Base-by-base conservation (phyloP, 1,140 invertebrate genomes). In the Achatina immaculata region DNA sequence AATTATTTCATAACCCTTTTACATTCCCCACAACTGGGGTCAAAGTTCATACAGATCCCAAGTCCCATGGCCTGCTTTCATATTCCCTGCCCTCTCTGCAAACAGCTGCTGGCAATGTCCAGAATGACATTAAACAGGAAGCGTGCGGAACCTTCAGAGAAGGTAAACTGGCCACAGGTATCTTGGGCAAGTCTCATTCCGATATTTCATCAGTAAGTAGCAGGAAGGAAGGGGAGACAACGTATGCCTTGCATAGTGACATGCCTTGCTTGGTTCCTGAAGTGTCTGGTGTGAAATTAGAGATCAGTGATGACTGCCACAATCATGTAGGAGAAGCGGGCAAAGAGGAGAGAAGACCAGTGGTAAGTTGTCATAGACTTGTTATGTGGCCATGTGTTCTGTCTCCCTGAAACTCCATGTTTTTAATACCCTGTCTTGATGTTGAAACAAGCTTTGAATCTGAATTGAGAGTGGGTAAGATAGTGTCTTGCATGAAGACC, bases 1-100 rank as follows among this genome's bases (percentile, higher is more conserved):
- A 65, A 6, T 4, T 58, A 42, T 36, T 78, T 6, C 77, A 71
- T 1, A 79, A 79, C 45, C 77, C 77, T 24, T 79, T 79, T 43
- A 79, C 77, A 69, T 79, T 79, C 66, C 77, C 77, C 7, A 79
- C 76, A 28, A 28, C 76, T 21, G 76, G 76, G 6, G 31, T 76
- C 21, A 76, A 34, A 51, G 76, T 78, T 6, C 31, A 42, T 36
- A 14, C 76, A 31, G 76, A 68, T 40, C 55, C 19, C 40, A 43
- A 43, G 34, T 36, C 55, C 38, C 62, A 40, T 2, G 76, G 62
- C 2, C 28, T 78, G 11, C 14, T 40, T 4, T 48, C 76, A 1
- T 77, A 62, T 24, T 40, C 48, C 42, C 36, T 51, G 16, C 16
- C 45, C 21, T 42, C 45, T 24, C 7, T 2, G 21, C 43, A 51